Conservation (phyloP, 2,888 invertebrate species). For the Hirudinaria manillensis region DNA sequence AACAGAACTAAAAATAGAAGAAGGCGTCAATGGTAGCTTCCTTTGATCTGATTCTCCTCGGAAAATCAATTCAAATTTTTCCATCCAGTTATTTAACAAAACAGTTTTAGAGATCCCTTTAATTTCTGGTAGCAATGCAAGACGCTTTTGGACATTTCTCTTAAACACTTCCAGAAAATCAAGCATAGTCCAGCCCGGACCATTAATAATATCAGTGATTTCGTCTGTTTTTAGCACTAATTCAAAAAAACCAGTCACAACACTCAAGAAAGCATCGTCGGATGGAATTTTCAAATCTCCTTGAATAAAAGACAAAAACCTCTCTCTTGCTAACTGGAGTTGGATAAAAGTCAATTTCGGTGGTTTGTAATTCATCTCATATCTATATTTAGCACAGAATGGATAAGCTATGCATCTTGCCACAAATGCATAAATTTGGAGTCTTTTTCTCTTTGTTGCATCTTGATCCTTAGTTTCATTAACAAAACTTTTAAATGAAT, state of each 20-base stretch:
- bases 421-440: constrained; percentile 28
- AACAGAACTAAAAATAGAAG: neutral
- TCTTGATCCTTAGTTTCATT: neutral
- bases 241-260: constrained; percentile 8
- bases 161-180: constrained; percentile 29
- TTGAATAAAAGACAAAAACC: constrained; percentile 13
- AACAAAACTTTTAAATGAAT: too few species aligned
- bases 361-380: constrained; percentile 20
- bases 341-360: constrained; percentile 23
- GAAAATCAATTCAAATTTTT: constrained; percentile 28
- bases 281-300: constrained; percentile 24
- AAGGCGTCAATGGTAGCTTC: constrained; percentile 2
- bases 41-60: constrained; percentile 21
- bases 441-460: neutral
- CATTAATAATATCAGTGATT: constrained; percentile 19
- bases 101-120: constrained; percentile 23
- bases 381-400: constrained; percentile 22
- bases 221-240: constrained; percentile 5
- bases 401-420: constrained; percentile 30
- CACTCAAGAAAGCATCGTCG: constrained; percentile 22
- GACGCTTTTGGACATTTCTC: neutral
- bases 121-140: constrained; percentile 25
- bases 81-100: constrained; percentile 24
- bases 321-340: constrained; percentile 23
- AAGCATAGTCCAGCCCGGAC: constrained; percentile 22